Conservation (phyloP, 2,888 invertebrate species). For the Alentia gelatinosa region DNA sequence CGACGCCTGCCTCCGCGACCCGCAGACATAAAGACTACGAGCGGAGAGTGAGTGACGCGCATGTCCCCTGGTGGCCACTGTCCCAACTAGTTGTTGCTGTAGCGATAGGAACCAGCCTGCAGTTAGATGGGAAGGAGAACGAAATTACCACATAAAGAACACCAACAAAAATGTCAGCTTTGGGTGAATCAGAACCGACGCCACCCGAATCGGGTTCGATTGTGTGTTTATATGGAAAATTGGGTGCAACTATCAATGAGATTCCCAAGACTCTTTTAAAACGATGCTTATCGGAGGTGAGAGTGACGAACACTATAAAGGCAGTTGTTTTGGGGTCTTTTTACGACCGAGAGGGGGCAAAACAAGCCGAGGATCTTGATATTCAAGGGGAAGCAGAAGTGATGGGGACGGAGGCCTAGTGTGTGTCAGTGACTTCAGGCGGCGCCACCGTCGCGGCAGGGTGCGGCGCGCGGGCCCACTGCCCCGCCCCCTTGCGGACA, state of each 20-base stretch:
- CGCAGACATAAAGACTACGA: too few species aligned
- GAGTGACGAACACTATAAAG: too few species aligned
- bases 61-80: not conserved
- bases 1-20: too few species aligned
- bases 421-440: slow-evolving; percentile 33
- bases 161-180: too few species aligned
- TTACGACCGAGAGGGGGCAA: not conserved
- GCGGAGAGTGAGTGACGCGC: not conserved
- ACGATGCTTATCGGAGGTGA: not conserved
- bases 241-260: slow-evolving; percentile 8
- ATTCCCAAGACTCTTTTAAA: not conserved
- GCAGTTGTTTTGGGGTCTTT: not conserved
- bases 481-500: not conserved
- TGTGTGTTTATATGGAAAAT: not conserved
- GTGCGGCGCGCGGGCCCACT: not conserved
- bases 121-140: not conserved
- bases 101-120: not conserved
- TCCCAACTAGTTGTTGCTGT: not conserved
- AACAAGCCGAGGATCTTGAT: not conserved
- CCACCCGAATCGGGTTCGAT: not conserved
- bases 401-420: not conserved
- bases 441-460: not conserved
- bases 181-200: not conserved
- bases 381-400: not conserved
- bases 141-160: too few species aligned